Evolutionary conservation across 1,140 invertebrate genomes (phyloP).

Genomic region (Bombus balteatus): DNA sequence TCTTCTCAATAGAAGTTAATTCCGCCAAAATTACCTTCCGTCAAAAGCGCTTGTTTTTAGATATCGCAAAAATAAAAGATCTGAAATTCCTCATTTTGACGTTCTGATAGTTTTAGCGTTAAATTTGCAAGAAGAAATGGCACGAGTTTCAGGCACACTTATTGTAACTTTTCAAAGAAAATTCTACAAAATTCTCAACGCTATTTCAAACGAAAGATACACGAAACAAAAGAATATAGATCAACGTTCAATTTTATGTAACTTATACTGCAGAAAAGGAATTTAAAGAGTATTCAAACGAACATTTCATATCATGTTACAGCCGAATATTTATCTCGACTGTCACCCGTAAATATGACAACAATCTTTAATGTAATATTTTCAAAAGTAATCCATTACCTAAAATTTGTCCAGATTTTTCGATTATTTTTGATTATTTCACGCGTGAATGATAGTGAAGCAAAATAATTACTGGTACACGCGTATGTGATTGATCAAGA

Average conservation of each 20-base stretch:
- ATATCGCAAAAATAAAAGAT: too few species aligned
- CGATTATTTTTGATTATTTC: conserved; percentile 2
- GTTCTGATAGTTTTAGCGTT: not conserved
- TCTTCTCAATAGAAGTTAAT: too few species aligned
- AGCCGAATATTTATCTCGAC: not conserved
- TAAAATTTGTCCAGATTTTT: not conserved
- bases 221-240: not conserved
- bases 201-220: not conserved
- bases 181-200: too few species aligned
- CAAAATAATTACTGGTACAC: conserved; percentile 44
- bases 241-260: not conserved
- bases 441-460: conserved; percentile 16
- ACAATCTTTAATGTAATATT: not conserved
- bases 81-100: not conserved
- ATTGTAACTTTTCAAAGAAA: too few species aligned
- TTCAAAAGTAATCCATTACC: not conserved
- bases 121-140: not conserved
- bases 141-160: not conserved
- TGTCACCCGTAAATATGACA: too few species aligned
- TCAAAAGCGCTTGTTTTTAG: too few species aligned
- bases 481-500: conserved; percentile 53
- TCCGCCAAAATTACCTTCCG: too few species aligned
- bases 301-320: not conserved
- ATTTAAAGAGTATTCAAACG: not conserved
- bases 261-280: not conserved